Conservation (phyloP, 1,140 invertebrate species). For the Capitella teleta region DNA sequence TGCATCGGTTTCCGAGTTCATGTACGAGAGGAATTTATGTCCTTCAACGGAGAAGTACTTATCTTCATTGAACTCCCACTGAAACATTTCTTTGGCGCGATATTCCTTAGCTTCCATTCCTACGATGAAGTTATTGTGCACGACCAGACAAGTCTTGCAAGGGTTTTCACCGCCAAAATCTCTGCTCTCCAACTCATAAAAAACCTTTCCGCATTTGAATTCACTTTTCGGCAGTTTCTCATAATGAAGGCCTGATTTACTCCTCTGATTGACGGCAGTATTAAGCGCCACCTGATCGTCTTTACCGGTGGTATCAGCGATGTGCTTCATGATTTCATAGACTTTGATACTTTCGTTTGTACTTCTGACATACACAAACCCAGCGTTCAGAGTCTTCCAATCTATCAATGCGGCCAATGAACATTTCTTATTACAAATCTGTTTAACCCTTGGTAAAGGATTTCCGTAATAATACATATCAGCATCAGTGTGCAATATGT, state of each 20-base stretch:
- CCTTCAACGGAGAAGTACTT: background rate
- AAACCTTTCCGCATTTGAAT: background rate
- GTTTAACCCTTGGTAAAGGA: background rate
- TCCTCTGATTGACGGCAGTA: background rate
- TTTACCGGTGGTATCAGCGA: background rate
- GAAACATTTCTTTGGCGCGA: background rate
- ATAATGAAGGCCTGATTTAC: too few relatives aligned
- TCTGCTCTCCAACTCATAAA: background rate
- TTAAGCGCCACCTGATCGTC: slow-evolving; percentile 12
- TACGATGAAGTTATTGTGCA: slow-evolving; percentile 9
- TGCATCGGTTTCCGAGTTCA: background rate
- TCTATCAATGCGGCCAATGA: slow-evolving; percentile 6
- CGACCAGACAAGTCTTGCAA: background rate
- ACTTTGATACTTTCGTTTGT: background rate
- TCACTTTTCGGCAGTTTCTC: too few relatives aligned
- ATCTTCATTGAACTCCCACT: slow-evolving; percentile 2
- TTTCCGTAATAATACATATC: slow-evolving; percentile 3
- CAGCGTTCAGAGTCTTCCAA: slow-evolving; percentile 3
- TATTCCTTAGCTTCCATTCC: slow-evolving; percentile 3
- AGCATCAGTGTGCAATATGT: slow-evolving; percentile 9
- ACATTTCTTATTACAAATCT: background rate
- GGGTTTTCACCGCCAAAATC: too few relatives aligned
- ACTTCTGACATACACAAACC: slow-evolving; percentile 3
- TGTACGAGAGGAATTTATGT: slow-evolving; percentile 1
- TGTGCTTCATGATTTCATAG: slow-evolving; percentile 8